A percentile compares a stretch with the other conserved stretches of the same genome.
Conservation (phyloP, 2,888 invertebrate species). For the Rhynchonema sp. region DNA sequence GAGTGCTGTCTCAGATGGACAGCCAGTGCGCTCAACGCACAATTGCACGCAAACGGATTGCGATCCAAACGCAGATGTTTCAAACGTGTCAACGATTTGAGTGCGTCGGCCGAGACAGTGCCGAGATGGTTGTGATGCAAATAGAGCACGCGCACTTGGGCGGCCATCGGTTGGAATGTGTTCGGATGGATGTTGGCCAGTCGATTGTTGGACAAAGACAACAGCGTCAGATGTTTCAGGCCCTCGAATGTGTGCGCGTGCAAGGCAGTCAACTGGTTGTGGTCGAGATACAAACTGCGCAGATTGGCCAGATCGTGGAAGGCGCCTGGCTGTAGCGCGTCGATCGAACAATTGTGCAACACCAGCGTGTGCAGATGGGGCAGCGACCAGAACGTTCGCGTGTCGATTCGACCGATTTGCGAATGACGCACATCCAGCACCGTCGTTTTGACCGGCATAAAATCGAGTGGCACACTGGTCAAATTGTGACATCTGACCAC, state of each 20-base stretch:
- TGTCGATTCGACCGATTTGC: background rate
- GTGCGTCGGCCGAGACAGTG: background rate
- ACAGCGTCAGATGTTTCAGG: background rate
- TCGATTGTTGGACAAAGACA: background rate
- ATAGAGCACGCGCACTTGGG: background rate
- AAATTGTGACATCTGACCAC: background rate
- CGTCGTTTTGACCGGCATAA: background rate
- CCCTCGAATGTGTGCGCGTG: background rate
- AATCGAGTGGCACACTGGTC: background rate
- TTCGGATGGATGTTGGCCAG: background rate
- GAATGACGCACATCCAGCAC: background rate
- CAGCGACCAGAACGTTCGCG: background rate
- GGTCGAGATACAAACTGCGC: background rate
- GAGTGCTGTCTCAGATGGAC: background rate
- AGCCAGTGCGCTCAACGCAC: background rate
- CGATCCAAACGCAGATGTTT: background rate
- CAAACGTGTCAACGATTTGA: background rate
- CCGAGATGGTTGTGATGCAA: background rate
- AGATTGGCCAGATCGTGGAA: background rate
- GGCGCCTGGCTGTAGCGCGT: background rate
- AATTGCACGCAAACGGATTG: background rate
- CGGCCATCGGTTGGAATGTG: background rate
- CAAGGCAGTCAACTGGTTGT: background rate
- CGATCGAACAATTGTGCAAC: background rate
- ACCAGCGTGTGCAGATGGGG: background rate